Evolutionary conservation across 2,888 invertebrate genomes (phyloP), one percentile per base, ranked within the genome.

Genomic region (Molorchus minor): DNA sequence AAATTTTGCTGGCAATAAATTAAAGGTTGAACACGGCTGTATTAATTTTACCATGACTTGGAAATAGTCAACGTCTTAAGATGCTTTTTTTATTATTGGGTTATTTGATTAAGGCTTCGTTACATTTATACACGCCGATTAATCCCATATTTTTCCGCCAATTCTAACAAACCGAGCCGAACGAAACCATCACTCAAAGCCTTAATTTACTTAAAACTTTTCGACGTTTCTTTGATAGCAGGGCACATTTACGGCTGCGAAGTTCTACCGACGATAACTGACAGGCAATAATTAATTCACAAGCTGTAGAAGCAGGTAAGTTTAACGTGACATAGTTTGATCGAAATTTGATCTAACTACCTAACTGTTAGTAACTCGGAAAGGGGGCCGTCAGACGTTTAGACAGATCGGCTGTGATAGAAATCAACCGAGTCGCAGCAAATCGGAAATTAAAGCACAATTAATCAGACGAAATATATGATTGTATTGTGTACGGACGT

Each of bases 381-480:
- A n/a, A 43, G 43, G 25, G 8, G 8, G n/a, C 15, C n/a, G 25
- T 35, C 1, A 35, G 38, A 49, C 20, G 12, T 33, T 35, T 35
- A 17, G 13, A 21, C 8, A 21, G 49, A 20, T 43, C 7, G n/a
- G 43, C 13, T 17, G 40, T 5, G 33, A 17, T 29, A 45, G 45
- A 16, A 33, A n/a, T n/a, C 33, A 33, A n/a, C 12, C n/a, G 3
- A 7, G 10, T n/a, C 33, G 33, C 38, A 46, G 29, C 47, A 20
- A 29, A 40, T 41, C 49, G 56, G 49, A 55, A 55, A 59, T 59
- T 56, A 56, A 56, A 60, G 60, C 45, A 40, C 55, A 45, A 55
- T 59, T 54, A 55, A 59, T 59, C 59, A 55, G 47, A 52, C 41
- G 33, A 46, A 58, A 56, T 49, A 33, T 49, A 56, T 56, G 41